A percentile compares a stretch with the other conserved stretches of the same genome.
Evolutionary conservation across 1,140 invertebrate species (phyloP).

Genomic region (Onthophagus taurus): DNA sequence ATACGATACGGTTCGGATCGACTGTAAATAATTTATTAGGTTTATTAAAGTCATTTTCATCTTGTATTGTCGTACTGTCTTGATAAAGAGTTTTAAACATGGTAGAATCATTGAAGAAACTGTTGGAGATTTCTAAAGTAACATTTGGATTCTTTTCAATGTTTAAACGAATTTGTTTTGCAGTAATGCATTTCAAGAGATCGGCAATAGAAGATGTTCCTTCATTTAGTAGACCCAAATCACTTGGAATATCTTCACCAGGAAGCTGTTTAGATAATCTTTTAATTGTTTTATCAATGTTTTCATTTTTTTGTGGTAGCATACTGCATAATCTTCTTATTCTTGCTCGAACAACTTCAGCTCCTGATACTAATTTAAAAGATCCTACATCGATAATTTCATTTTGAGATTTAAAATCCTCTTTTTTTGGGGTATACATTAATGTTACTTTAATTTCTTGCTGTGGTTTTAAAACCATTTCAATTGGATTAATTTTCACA

Average conservation of each 20-base stretch:
- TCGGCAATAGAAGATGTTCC: constrained; percentile 3
- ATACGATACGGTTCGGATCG: constrained; percentile 12
- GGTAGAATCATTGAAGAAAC: constrained; percentile 4
- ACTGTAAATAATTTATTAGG: constrained; percentile 6
- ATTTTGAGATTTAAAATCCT: constrained; percentile 23
- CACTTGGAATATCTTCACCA: constrained; percentile 12
- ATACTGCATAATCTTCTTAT: constrained; percentile 24
- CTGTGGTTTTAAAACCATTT: constrained; percentile 23
- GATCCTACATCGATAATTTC: constrained; percentile 25
- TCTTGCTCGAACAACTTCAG: constrained; percentile 27
- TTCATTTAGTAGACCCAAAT: constrained; percentile 8
- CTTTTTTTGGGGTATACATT: constrained; percentile 18
- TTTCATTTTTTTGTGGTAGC: constrained; percentile 16
- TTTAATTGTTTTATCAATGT: constrained; percentile 19
- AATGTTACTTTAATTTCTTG: constrained; percentile 21
- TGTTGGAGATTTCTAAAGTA: constrained; percentile 6
- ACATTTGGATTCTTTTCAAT: constrained; percentile 9
- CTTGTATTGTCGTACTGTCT: not conserved
- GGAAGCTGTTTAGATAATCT: constrained; percentile 20
- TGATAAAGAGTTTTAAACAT: constrained; percentile 12
- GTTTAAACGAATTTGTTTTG: constrained; percentile 7
- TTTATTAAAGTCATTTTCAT: not conserved
- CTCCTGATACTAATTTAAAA: constrained; percentile 24
- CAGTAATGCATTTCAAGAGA: not conserved
- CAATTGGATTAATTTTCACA: constrained; percentile 20